Percentiles rank a stretch among this genome's conserved stretches.
These are phyloP conservation scores for Simalia tracyae DNA, from an alignment of 2,797 vertebrate genomes.

Conservation along the genomic window DNA sequence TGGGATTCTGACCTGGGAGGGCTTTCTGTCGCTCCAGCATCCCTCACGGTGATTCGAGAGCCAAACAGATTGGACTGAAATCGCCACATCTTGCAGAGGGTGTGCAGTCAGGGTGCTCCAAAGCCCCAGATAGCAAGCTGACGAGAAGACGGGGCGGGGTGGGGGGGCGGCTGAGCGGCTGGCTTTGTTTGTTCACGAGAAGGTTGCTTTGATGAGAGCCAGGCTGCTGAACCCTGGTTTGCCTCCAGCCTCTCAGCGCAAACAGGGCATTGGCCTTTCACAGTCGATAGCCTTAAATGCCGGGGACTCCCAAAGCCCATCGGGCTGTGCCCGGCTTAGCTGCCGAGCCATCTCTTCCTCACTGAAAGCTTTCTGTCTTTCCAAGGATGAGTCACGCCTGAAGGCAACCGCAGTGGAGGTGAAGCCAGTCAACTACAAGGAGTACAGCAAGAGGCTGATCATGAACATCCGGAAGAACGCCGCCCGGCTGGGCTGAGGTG, in stretches of 20 bases:
- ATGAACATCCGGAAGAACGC: conserved; percentile 85
- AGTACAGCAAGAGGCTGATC: conserved; percentile 90
- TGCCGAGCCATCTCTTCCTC: not conserved
- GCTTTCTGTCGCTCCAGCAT: not conserved
- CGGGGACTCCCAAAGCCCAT: not conserved
- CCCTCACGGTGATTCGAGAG: not conserved
- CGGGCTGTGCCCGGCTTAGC: not conserved
- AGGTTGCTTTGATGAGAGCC: not conserved
- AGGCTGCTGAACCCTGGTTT: not conserved
- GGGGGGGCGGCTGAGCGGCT: not conserved
- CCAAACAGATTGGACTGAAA: not conserved
- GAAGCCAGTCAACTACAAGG: conserved; percentile 90
- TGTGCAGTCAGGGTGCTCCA: not conserved
- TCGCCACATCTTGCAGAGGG: not conserved
- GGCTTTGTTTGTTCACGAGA: too few species aligned
- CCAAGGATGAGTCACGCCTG: conserved; percentile 93
- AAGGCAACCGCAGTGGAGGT: conserved; percentile 90
- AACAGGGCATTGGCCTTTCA: not conserved
- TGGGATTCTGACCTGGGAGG: not conserved
- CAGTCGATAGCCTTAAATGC: not conserved
- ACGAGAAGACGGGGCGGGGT: too few species aligned
- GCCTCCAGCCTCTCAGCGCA: not conserved
- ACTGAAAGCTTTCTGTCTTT: conserved; percentile 42
- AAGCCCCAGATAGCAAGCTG: not conserved
- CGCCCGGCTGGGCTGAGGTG: conserved; percentile 49